These are phyloP conservation scores for Hymenochirus boettgeri DNA, from an alignment of 2,113 vertebrate genomes.

Conservation along the genomic window DNA sequence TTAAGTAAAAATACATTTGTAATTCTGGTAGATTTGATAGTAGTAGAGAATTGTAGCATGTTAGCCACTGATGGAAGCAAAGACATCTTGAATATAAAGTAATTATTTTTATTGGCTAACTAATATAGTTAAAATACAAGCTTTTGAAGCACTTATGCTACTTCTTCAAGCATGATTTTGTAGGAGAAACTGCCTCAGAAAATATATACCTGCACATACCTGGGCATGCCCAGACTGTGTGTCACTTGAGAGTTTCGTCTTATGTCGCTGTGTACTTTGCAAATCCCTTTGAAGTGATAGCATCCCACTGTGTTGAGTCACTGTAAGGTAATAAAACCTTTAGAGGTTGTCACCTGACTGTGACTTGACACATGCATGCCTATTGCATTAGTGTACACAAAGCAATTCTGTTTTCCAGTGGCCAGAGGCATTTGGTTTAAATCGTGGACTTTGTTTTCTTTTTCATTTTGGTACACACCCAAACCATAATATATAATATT, in stretches of 20 bases:
- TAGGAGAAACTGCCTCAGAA: too few species aligned
- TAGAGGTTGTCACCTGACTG: slow-evolving; percentile 24
- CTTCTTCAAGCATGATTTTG: too few species aligned
- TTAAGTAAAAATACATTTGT: too few species aligned
- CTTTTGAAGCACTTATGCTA: too few species aligned
- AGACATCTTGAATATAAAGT: too few species aligned
- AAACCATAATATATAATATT: slow-evolving; percentile 1
- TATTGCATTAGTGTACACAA: slow-evolving; percentile 31
- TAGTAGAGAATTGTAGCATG: too few species aligned
- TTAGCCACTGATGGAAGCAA: too few species aligned
- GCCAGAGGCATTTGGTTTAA: slow-evolving; percentile 27
- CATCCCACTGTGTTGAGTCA: slow-evolving; percentile 30
- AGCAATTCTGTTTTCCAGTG: slow-evolving; percentile 28
- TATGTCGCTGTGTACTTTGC: slow-evolving; percentile 3
- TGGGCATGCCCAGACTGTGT: slow-evolving; percentile 30
- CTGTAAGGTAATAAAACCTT: slow-evolving; percentile 27
- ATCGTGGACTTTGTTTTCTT: slow-evolving; percentile 16
- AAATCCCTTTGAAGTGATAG: slow-evolving; percentile 31
- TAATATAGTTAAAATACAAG: too few species aligned
- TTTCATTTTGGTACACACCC: neutral
- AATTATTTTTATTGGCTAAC: too few species aligned
- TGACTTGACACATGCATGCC: slow-evolving; percentile 20
- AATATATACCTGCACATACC: slow-evolving; percentile 1
- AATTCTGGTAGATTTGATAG: too few species aligned
- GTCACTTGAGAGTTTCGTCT: slow-evolving; percentile 30